Conservation (phyloP, 2,797 vertebrate genomes). For the Erethizon dorsatum region DNA sequence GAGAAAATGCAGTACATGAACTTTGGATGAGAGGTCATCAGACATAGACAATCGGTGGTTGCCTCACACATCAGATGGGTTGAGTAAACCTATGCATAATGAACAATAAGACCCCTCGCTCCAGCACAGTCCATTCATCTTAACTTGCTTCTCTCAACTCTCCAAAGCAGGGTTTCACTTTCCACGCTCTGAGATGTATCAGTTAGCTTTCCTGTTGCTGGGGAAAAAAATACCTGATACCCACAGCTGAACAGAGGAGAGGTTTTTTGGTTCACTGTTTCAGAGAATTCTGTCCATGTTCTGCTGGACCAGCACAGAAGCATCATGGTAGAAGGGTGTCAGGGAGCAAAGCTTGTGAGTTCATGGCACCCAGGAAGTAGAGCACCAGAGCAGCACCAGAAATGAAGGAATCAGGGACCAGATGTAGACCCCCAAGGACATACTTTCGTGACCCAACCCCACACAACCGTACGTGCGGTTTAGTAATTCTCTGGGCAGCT, state of each 20-base stretch:
- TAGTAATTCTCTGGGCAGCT: background rate
- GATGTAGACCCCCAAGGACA: background rate
- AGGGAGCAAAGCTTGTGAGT: background rate
- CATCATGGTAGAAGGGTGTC: background rate
- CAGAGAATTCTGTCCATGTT: background rate
- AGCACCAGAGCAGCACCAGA: background rate
- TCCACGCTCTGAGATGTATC: background rate
- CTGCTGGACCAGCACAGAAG: background rate
- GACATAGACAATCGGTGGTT: background rate
- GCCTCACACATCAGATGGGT: background rate
- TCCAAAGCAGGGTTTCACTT: background rate
- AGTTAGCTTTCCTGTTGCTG: background rate
- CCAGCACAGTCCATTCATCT: too few species aligned
- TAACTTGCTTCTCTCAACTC: background rate
- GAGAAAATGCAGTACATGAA: background rate
- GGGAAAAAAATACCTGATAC: background rate
- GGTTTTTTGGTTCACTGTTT: background rate
- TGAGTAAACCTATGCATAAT: background rate
- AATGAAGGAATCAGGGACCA: background rate
- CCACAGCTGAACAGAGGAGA: background rate
- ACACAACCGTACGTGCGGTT: background rate
- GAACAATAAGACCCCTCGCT: background rate
- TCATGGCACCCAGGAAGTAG: background rate
- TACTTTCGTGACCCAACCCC: background rate
- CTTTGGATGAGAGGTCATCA: background rate